Conservation (phyloP, 1,140 invertebrate genomes). For the Ceratina australensis region DNA sequence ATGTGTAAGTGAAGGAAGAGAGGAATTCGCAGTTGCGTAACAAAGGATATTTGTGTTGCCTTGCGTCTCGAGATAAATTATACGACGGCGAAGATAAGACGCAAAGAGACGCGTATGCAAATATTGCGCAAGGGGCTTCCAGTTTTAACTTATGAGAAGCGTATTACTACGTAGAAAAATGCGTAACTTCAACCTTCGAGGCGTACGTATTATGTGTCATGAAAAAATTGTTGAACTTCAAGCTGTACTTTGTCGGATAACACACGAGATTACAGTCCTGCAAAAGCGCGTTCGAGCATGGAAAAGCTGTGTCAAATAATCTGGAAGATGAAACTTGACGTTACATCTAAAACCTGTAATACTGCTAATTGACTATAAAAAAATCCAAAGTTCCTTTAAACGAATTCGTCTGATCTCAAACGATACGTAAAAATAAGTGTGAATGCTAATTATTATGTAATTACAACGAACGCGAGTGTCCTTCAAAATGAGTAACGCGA, state of each 20-base stretch:
- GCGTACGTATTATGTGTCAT: neutral
- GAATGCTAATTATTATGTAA: too few relatives aligned
- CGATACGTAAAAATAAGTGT: too few relatives aligned
- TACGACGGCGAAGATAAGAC: conserved; percentile 5
- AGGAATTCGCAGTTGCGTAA: neutral
- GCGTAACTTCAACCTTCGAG: neutral
- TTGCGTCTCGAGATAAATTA: neutral
- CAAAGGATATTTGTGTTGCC: neutral
- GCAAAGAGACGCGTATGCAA: neutral
- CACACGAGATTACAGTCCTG: too few relatives aligned
- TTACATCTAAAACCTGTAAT: too few relatives aligned
- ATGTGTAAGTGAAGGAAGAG: neutral
- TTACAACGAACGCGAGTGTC: neutral
- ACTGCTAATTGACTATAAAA: too few relatives aligned
- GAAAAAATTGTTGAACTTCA: too few relatives aligned
- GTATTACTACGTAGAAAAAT: neutral
- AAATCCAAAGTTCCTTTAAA: too few relatives aligned
- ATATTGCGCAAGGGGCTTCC: neutral
- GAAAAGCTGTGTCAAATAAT: too few relatives aligned
- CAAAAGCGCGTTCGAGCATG: too few relatives aligned
- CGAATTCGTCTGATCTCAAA: too few relatives aligned
- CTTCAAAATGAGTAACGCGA: neutral
- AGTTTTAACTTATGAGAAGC: neutral
- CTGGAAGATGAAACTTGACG: too few relatives aligned
- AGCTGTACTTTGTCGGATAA: too few relatives aligned